Percentiles rank a stretch among this genome's conserved stretches.
These are phyloP conservation scores for Oreochromis spilurus DNA, from an alignment of 2,113 vertebrate genomes.

Conservation along the genomic window DNA sequence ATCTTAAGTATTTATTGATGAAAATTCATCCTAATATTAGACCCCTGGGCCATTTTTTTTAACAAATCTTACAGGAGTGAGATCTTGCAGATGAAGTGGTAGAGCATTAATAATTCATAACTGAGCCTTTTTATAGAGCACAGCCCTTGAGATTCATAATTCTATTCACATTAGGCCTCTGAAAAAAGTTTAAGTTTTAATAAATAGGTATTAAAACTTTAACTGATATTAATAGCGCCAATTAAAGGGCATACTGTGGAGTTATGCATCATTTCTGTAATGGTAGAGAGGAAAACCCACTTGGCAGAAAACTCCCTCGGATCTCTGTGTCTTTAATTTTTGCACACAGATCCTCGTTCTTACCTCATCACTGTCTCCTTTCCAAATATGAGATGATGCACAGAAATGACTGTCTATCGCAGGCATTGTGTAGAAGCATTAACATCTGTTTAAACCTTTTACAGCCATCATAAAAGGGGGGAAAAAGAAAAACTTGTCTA, in stretches of 20 bases:
- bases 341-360: not conserved
- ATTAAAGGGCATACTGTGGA: constrained; percentile 62
- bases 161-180: constrained; percentile 63
- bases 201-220: constrained; percentile 79
- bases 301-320: constrained; percentile 19
- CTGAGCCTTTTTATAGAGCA: constrained; percentile 74
- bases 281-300: constrained; percentile 44
- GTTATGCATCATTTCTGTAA: constrained; percentile 67
- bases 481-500: not conserved
- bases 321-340: not conserved
- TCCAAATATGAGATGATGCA: not conserved
- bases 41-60: constrained; percentile 68
- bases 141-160: constrained; percentile 72
- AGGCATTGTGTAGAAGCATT: constrained; percentile 2
- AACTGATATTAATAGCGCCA: constrained; percentile 77
- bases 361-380: constrained; percentile 24
- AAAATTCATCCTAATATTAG: constrained; percentile 65
- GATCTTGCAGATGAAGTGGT: constrained; percentile 70
- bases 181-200: constrained; percentile 69
- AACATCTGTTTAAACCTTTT: constrained; percentile 50
- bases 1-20: constrained; percentile 50
- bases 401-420: not conserved
- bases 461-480: constrained; percentile 10
- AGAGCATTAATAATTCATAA: constrained; percentile 72
- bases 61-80: constrained; percentile 64